phyloP scores from a whole-genome alignment of 2,888 invertebrate genomes.

The Megamerina dolium region DNA sequence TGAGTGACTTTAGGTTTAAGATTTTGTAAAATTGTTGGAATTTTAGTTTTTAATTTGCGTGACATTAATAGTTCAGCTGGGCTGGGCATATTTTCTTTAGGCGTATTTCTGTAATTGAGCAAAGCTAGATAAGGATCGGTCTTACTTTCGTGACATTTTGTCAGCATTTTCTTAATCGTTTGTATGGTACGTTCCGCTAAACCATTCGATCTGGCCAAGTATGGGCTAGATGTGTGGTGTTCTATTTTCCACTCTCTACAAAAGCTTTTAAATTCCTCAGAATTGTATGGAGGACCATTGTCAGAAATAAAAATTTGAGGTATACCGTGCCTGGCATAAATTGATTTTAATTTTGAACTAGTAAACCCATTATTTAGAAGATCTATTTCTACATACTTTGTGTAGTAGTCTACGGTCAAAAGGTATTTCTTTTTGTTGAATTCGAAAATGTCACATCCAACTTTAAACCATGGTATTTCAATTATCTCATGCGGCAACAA shows the following conservation, averaged over 20 bases:
- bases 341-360: neutral
- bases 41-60: neutral
- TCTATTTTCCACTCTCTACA: too few relatives aligned
- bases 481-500: conserved; percentile 10
- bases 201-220: too few relatives aligned
- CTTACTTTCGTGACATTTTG: too few relatives aligned
- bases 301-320: too few relatives aligned
- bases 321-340: too few relatives aligned
- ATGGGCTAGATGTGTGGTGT: too few relatives aligned
- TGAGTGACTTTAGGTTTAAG: neutral
- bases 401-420: conserved; percentile 12
- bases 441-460: conserved; percentile 12
- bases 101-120: neutral
- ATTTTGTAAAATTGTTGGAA: neutral
- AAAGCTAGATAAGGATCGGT: conserved; percentile 1
- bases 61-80: neutral
- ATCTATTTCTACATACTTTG: conserved; percentile 12
- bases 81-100: conserved; percentile 1
- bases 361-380: conserved; percentile 4
- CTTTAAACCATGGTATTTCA: conserved; percentile 10
- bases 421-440: conserved; percentile 8
- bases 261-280: too few relatives aligned
- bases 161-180: too few relatives aligned
- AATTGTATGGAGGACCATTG: too few relatives aligned
- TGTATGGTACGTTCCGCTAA: too few relatives aligned